phyloP scores from a whole-genome alignment of 2,113 vertebrate genomes.

The Orthonyx spaldingii region DNA sequence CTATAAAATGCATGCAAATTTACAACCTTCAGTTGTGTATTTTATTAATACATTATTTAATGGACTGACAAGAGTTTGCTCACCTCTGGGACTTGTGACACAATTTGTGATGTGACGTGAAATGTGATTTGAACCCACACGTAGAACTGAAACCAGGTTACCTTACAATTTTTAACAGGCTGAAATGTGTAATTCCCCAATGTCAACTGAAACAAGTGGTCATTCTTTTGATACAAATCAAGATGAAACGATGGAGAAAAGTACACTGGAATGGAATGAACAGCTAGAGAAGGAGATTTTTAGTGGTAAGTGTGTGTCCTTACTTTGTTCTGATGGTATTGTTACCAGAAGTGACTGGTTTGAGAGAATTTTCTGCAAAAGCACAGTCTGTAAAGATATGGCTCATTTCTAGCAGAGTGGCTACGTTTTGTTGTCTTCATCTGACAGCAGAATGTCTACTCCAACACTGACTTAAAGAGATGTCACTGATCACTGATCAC shows the following conservation, averaged over 20 bases:
- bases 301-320: slow-evolving; percentile 60
- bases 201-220: slow-evolving; percentile 2
- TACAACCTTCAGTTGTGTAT: background rate
- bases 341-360: background rate
- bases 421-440: background rate
- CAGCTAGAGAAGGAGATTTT: slow-evolving; percentile 73
- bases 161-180: slow-evolving; percentile 52
- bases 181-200: slow-evolving; percentile 32
- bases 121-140: background rate
- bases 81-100: background rate
- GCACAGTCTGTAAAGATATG: background rate
- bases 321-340: background rate
- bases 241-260: slow-evolving; percentile 51
- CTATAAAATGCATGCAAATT: background rate
- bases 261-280: slow-evolving; percentile 50
- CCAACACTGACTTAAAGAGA: background rate
- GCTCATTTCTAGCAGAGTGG: background rate
- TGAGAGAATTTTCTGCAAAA: background rate
- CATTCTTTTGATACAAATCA: slow-evolving; percentile 33
- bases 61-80: background rate
- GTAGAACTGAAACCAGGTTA: background rate
- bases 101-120: background rate
- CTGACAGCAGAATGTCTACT: background rate
- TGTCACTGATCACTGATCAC: background rate
- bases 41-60: background rate